Evolutionary conservation across 2,888 invertebrate species (phyloP), one percentile per base, ranked within the genome.

Genomic region (Biston betularia): DNA sequence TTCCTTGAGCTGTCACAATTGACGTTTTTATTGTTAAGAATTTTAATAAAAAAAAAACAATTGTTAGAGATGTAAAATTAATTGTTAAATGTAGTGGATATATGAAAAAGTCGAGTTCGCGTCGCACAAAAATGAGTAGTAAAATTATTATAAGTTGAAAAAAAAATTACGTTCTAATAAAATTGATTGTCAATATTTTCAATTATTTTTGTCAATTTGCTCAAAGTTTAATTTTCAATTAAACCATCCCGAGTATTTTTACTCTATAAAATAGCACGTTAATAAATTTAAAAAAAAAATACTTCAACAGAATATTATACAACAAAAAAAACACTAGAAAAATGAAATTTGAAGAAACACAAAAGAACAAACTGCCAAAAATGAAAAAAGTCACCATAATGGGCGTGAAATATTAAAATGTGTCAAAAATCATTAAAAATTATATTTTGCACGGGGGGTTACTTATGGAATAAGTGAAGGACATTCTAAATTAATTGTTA

Each of bases 101-200:
- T 79, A 68, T 79, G 69, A 75, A 79, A 84, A 84, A 81, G 90
- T 91, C 91, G 88, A 84, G 86, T 86, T 89, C 88, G 81, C 77
- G 78, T 90, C 90, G 92, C 93, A 93, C 93, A 92, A 93, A 92
- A 75, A 78, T 78, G 75, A 78, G 88, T 92, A 93, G 90, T 75
- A 52, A 33, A 50, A 49, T 50, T 46, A 49, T 38, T 38, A 56
- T 54, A 63, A 34, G 45, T 53, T 59, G 34, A 49, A 62, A 46
- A 45, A 55, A 7, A 11, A 44, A 45, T 1, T 38, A 54, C 12
- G 11, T 38, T 52, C 48, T 53, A 45, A 9, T 63, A 46, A 12
- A 40, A 15, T 15, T 14, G 15, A 10, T 57, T 38, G 52, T 35
- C 53, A 35, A 58, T 14, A 58, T 54, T 12, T 34, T 8, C 40